Conservation (phyloP, 2,888 invertebrate species). For the Stenolophus ochropezus region DNA sequence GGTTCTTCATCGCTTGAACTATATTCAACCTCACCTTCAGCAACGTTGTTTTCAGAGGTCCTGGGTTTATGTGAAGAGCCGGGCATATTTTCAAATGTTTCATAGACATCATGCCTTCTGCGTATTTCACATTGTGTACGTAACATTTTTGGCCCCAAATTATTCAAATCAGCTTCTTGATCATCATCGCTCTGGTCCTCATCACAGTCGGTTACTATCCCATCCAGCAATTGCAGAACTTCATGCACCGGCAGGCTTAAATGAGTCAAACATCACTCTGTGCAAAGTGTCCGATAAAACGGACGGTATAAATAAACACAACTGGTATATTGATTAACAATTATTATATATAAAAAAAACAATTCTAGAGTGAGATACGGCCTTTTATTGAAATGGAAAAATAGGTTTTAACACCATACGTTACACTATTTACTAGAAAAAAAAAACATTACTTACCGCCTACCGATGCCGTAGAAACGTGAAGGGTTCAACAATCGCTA, state of each 20-base stretch:
- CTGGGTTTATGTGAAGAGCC: conserved; percentile 24
- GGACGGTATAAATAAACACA: not conserved
- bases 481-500: too few species aligned
- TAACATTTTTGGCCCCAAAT: conserved; percentile 27
- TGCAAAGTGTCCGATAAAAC: too few species aligned
- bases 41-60: conserved; percentile 20
- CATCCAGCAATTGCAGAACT: conserved; percentile 13
- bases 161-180: not conserved
- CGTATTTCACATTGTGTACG: not conserved
- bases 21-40: not conserved
- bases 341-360: conserved; percentile 2
- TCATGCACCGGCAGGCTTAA: too few species aligned
- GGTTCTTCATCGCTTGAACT: not conserved
- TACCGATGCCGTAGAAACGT: too few species aligned
- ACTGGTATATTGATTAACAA: not conserved
- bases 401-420: too few species aligned
- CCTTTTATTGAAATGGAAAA: too few species aligned
- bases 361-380: not conserved
- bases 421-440: too few species aligned
- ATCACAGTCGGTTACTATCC: conserved; percentile 27
- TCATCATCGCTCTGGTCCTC: conserved; percentile 21
- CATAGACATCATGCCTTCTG: conserved; percentile 12
- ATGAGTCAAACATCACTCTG: too few species aligned
- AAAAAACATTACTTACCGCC: too few species aligned
- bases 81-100: not conserved